These are phyloP conservation scores for Latrodectus geometricus DNA, from an alignment of 1,140 invertebrate genomes.

Conservation along the genomic window DNA sequence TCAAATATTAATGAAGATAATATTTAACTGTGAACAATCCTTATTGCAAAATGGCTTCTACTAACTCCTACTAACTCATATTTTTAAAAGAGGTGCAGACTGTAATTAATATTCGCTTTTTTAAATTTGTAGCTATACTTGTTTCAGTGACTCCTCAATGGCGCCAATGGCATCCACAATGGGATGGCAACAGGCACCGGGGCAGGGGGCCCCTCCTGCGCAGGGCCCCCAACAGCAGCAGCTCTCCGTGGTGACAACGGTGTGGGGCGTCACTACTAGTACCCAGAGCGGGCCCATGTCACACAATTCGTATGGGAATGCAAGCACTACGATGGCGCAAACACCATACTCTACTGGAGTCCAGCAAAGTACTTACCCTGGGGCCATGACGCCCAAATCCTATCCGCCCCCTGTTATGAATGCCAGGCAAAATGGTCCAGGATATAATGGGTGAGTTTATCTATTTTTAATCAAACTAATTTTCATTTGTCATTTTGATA, in stretches of 20 bases:
- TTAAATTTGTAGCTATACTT: slow-evolving; percentile 54
- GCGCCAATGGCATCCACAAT: slow-evolving; percentile 64
- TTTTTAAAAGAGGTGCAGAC: slow-evolving; percentile 39
- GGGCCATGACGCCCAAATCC: slow-evolving; percentile 64
- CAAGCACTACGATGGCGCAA: slow-evolving; percentile 67
- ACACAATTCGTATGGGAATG: slow-evolving; percentile 66
- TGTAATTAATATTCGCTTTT: slow-evolving; percentile 6
- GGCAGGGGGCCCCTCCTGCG: slow-evolving; percentile 63
- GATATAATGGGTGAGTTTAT: slow-evolving; percentile 59
- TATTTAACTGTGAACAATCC: not conserved
- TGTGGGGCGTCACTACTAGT: slow-evolving; percentile 68
- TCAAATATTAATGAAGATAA: no score
- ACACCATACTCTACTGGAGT: slow-evolving; percentile 63
- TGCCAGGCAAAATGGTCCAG: slow-evolving; percentile 44
- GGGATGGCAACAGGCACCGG: slow-evolving; percentile 64
- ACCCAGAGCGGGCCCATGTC: slow-evolving; percentile 69
- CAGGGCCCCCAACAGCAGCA: slow-evolving; percentile 62
- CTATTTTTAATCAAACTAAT: not conserved
- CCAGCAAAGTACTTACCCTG: slow-evolving; percentile 65
- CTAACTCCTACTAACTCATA: slow-evolving; percentile 32
- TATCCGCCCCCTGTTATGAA: slow-evolving; percentile 64
- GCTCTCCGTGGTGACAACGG: slow-evolving; percentile 72
- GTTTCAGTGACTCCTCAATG: slow-evolving; percentile 59
- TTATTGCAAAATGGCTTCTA: not conserved
- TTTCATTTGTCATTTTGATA: not conserved